Conservation (phyloP, 2,888 invertebrate genomes). For the Drosophila anomalata region DNA sequence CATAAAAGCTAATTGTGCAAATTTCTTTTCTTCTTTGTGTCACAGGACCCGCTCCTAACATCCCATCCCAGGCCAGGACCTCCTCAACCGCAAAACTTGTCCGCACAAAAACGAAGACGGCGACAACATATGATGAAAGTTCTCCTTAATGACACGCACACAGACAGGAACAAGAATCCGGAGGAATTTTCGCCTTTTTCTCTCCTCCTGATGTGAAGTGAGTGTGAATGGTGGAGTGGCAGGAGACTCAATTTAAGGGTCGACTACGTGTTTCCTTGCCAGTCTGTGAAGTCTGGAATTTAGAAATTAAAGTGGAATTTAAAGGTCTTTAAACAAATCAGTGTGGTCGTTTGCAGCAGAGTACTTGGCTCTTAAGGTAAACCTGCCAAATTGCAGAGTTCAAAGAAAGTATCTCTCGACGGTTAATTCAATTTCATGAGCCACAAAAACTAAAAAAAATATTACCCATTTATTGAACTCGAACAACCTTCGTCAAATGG, state of each 20-base stretch:
- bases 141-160: slow-evolving; percentile 56
- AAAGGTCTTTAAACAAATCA: slow-evolving; percentile 1
- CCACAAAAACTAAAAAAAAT: not conserved
- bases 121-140: slow-evolving; percentile 62
- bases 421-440: not conserved
- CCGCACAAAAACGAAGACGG: slow-evolving; percentile 36
- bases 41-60: slow-evolving; percentile 2
- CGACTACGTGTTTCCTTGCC: slow-evolving; percentile 41
- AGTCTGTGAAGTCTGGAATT: slow-evolving; percentile 10
- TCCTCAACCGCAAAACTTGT: slow-evolving; percentile 33
- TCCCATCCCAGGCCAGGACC: not conserved
- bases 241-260: slow-evolving; percentile 33
- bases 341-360: not conserved
- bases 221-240: slow-evolving; percentile 19
- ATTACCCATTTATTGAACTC: slow-evolving; percentile 7
- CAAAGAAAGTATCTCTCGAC: not conserved
- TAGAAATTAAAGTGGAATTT: slow-evolving; percentile 10
- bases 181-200: slow-evolving; percentile 31
- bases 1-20: slow-evolving; percentile 78
- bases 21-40: slow-evolving; percentile 50
- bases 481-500: slow-evolving; percentile 2
- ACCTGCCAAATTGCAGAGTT: not conserved
- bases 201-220: not conserved
- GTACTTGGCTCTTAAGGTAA: not conserved
- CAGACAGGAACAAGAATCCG: slow-evolving; percentile 18